Conservation (phyloP, 2,797 vertebrate species). For the Acestrorhynchus altus region DNA sequence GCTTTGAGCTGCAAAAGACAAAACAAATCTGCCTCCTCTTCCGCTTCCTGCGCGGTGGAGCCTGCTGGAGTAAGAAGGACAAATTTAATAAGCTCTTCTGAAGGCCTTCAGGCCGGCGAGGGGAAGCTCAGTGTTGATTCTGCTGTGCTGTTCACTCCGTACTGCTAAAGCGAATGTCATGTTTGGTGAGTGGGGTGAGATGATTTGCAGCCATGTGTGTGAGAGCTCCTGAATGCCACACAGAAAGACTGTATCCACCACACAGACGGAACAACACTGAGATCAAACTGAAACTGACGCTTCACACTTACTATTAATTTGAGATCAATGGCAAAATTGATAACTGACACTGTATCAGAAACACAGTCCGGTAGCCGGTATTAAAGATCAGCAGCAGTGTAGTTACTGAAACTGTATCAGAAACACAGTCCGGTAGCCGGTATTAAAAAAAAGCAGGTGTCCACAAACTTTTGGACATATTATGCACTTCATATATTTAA, state of each 20-base stretch:
- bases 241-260: conserved; percentile 28
- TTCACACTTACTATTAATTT: not conserved
- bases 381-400: too few species aligned
- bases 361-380: too few species aligned
- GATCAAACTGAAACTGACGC: too few species aligned
- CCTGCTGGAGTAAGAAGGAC: conserved; percentile 43
- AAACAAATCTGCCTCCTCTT: conserved; percentile 48
- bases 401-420: too few species aligned
- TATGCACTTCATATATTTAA: not conserved
- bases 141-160: conserved; percentile 45
- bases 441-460: not conserved
- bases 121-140: conserved; percentile 37
- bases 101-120: conserved; percentile 32
- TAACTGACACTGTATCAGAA: too few species aligned
- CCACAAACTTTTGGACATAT: not conserved
- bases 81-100: conserved; percentile 54
- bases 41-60: conserved; percentile 34
- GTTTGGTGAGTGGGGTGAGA: conserved; percentile 47
- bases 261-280: too few species aligned
- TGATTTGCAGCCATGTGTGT: conserved; percentile 25
- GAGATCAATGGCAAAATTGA: too few species aligned
- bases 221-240: conserved; percentile 3
- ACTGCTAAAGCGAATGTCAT: conserved; percentile 55
- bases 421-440: too few species aligned
- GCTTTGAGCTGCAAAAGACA: conserved; percentile 48